These are phyloP conservation scores for Noctua comes DNA, from an alignment of 2,888 invertebrate species.

Conservation along the genomic window DNA sequence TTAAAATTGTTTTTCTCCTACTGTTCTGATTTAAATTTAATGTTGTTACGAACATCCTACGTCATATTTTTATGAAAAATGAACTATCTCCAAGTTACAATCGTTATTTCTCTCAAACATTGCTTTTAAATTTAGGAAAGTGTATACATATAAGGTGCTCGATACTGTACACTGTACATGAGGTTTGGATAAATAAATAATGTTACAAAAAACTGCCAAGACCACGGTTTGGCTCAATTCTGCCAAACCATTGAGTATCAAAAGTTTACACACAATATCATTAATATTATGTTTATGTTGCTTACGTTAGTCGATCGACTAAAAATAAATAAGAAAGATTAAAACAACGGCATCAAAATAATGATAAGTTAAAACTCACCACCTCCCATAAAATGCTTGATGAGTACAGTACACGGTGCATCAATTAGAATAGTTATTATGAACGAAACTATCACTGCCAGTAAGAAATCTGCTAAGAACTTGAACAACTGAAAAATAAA, in stretches of 20 bases:
- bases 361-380: constrained; percentile 66
- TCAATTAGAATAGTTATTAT: constrained; percentile 77
- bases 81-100: no score
- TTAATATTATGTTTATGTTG: no score
- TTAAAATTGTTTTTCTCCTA: no score
- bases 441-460: constrained; percentile 75
- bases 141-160: no score
- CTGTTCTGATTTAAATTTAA: no score
- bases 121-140: no score
- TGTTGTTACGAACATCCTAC: no score
- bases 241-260: neutral
- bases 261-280: no score
- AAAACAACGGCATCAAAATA: neutral
- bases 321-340: neutral
- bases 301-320: no score
- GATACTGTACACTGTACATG: neutral
- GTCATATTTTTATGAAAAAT: no score
- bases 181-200: neutral
- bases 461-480: constrained; percentile 71
- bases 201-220: neutral
- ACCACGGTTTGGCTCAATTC: neutral
- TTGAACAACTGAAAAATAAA: constrained; percentile 75
- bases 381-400: constrained; percentile 76
- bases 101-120: no score
- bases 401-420: constrained; percentile 77